Percentiles rank a stretch among this genome's conserved stretches.
phyloP scores from a whole-genome alignment of 2,797 vertebrate genomes.

The Onychomys torridus region DNA sequence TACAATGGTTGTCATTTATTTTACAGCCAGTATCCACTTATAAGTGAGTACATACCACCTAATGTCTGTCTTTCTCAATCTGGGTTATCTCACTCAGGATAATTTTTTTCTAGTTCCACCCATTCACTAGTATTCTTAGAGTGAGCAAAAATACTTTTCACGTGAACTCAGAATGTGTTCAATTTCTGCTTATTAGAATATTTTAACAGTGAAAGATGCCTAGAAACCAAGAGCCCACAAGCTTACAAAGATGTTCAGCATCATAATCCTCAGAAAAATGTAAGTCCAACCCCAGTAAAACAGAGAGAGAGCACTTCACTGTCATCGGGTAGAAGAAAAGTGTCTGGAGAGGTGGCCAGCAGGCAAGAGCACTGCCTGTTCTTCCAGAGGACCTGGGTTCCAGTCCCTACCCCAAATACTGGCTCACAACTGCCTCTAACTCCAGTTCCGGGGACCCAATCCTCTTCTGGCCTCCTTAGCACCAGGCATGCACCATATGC shows the following conservation, averaged over 20 bases:
- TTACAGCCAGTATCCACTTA: neutral
- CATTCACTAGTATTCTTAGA: neutral
- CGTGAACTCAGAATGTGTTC: neutral
- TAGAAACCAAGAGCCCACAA: neutral
- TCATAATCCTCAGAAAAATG: neutral
- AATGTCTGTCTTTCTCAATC: neutral
- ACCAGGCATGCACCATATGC: neutral
- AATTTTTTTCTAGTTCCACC: neutral
- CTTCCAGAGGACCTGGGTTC: neutral
- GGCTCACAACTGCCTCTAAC: neutral
- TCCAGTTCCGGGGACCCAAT: neutral
- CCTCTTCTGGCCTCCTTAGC: neutral
- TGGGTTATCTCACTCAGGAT: neutral
- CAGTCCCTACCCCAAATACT: neutral
- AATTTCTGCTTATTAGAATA: neutral
- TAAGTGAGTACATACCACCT: neutral
- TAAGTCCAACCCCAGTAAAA: neutral
- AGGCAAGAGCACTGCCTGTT: neutral
- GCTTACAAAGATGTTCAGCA: neutral
- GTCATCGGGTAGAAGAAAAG: neutral
- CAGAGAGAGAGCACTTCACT: neutral
- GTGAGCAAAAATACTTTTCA: conserved; percentile 3
- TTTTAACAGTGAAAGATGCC: neutral
- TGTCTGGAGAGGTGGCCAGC: neutral
- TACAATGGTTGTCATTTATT: neutral